Conservation (phyloP, 2,113 vertebrate species). For the Megalops atlanticus region DNA sequence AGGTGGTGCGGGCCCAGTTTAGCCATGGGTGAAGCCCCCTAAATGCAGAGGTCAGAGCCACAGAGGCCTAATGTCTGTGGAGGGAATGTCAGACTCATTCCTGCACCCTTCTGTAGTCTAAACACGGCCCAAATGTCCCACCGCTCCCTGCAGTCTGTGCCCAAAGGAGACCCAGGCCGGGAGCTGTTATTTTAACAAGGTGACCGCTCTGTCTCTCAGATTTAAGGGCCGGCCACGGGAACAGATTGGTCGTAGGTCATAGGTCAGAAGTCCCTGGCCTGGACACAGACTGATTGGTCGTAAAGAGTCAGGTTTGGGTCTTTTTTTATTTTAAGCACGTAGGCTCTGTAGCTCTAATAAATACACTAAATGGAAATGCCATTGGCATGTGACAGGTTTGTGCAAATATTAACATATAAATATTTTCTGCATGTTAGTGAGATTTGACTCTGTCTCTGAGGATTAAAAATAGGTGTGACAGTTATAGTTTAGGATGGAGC, state of each 20-base stretch:
- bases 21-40: background rate
- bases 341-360: too few relatives aligned
- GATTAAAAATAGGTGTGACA: too few relatives aligned
- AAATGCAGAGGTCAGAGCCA: background rate
- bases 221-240: background rate
- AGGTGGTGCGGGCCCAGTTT: conserved; percentile 1
- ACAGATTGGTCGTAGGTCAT: background rate
- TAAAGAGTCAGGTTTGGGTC: background rate
- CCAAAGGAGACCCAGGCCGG: background rate
- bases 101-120: background rate
- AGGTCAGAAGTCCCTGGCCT: background rate
- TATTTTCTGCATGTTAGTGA: too few relatives aligned
- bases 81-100: background rate
- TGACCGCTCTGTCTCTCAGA: background rate
- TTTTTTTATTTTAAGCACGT: background rate
- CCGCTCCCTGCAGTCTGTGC: background rate
- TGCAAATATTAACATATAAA: too few relatives aligned
- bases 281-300: background rate
- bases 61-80: background rate
- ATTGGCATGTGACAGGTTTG: too few relatives aligned
- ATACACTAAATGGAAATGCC: too few relatives aligned
- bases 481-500: too few relatives aligned
- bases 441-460: too few relatives aligned
- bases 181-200: conserved; percentile 14
- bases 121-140: background rate